Evolutionary conservation across 2,113 vertebrate species (phyloP), one percentile per base, ranked within the genome.

Genomic region (Microtus pennsylvanicus): DNA sequence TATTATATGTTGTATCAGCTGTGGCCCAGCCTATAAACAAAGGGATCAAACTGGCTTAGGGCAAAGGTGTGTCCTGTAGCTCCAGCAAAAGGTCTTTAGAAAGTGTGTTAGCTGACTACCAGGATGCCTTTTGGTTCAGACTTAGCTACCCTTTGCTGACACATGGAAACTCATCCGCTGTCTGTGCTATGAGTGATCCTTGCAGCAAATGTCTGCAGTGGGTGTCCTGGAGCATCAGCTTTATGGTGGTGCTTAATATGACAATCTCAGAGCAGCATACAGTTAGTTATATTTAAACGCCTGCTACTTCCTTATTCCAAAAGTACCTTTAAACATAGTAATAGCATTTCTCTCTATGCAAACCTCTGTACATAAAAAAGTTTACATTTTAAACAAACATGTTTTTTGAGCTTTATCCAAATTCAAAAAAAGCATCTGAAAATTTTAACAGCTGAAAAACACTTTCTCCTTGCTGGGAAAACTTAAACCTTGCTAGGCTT

Each of bases 401-500:
- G 94, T 98, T 98, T 74, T 98, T 98, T 98, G 98, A 98, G 98
- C 98, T 98, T 98, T 97, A 98, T 98, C 98, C 97, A 98, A 97
- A 97, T 98, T 97, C 50, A 96, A 96, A 98, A 98, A 98, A 97
- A 95, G 95, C 97, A 98, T 98, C 98, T 98, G 98, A 98, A 98
- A 99, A 98, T 98, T 97, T 98, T 98, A 99, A 98, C 98, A 99
- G 98, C 98, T 98, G 98, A 98, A 98, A 98, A 98, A 98, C 98
- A 97, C 97, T 98, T 99, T 98, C 98, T 98, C 85, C 98, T 98
- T 98, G 98, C 97, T 98, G 98, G 97, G 98, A 98, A 98, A 98
- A 98, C 98, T 98, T 98, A 98, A 98, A 98, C 98, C 96, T 98
- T 98, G 98, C 97, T 98, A 95, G 81, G 97, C 74, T 97, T 97